A percentile compares a stretch with the other conserved stretches of the same genome.
These are phyloP conservation scores for Paguma larvata DNA, from an alignment of 2,797 vertebrate genomes.

Conservation along the genomic window DNA sequence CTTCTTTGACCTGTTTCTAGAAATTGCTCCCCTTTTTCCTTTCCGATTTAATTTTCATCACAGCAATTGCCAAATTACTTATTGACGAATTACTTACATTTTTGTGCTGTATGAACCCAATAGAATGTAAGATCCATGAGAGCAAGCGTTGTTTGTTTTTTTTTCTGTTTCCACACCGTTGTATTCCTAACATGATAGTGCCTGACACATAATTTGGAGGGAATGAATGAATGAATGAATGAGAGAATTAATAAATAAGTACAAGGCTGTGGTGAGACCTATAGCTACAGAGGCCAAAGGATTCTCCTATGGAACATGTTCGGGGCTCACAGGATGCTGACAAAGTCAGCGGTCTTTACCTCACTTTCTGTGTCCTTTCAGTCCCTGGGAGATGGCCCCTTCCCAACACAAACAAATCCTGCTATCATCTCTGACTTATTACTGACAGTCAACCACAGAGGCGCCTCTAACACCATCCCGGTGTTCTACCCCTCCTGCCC, in stretches of 20 bases:
- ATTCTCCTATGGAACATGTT: neutral
- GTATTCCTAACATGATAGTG: neutral
- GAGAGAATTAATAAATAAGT: neutral
- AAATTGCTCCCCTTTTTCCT: neutral
- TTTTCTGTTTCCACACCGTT: neutral
- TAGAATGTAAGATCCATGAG: neutral
- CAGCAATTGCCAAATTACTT: neutral
- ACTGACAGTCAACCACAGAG: neutral
- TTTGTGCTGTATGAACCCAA: neutral
- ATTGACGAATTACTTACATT: slow-evolving; percentile 18
- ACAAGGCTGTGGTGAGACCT: neutral
- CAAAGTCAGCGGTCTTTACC: neutral
- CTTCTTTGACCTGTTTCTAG: neutral
- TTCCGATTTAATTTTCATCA: neutral
- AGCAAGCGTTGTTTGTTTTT: neutral
- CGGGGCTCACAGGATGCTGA: neutral
- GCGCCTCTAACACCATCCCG: neutral
- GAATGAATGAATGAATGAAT: neutral
- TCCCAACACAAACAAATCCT: neutral
- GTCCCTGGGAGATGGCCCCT: neutral
- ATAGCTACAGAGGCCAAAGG: neutral
- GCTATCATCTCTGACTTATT: neutral
- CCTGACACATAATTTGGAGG: neutral
- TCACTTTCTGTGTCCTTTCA: neutral
- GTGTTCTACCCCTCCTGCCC: neutral